These are phyloP conservation scores for Drosophila kanekoi DNA, from an alignment of 2,888 invertebrate genomes.

Conservation along the genomic window DNA sequence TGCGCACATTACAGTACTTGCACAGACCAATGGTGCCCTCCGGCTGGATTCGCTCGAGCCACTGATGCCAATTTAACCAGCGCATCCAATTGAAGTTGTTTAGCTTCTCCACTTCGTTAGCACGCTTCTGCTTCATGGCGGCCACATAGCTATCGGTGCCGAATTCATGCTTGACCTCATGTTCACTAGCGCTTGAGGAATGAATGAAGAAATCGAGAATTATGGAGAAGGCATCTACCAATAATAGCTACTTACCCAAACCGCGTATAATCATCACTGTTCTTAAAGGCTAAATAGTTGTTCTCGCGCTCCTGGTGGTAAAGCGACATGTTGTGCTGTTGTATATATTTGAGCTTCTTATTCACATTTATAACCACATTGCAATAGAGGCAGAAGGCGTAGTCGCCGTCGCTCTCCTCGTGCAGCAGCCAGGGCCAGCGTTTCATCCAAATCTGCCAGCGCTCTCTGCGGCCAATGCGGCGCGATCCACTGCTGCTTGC, in stretches of 20 bases:
- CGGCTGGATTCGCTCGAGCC: conserved; percentile 66
- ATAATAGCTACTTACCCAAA: conserved; percentile 37
- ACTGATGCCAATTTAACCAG: conserved; percentile 67
- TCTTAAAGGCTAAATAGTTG: conserved; percentile 73
- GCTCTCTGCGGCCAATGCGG: conserved; percentile 27
- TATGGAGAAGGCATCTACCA: too few species aligned
- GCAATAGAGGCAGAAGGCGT: conserved; percentile 78
- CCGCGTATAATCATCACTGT: conserved; percentile 50
- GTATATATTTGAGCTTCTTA: conserved; percentile 43
- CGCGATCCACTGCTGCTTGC: conserved; percentile 25
- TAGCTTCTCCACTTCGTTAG: conserved; percentile 59
- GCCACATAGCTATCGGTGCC: conserved; percentile 67
- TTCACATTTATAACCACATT: conserved; percentile 64
- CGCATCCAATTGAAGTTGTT: conserved; percentile 79
- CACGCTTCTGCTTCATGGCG: conserved; percentile 67
- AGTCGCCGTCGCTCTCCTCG: conserved; percentile 63
- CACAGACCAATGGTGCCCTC: conserved; percentile 70
- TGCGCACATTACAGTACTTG: conserved; percentile 67
- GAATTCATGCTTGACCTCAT: conserved; percentile 73
- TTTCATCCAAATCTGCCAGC: conserved; percentile 69
- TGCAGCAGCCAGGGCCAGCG: conserved; percentile 78
- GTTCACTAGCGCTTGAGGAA: conserved; percentile 25
- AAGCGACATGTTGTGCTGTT: conserved; percentile 69
- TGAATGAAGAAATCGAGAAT: neutral
- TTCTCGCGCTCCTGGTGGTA: conserved; percentile 77